Evolutionary conservation across 2,113 vertebrate species (phyloP), one percentile per base, ranked within the genome.

Genomic region (Eptesicus fuscus): DNA sequence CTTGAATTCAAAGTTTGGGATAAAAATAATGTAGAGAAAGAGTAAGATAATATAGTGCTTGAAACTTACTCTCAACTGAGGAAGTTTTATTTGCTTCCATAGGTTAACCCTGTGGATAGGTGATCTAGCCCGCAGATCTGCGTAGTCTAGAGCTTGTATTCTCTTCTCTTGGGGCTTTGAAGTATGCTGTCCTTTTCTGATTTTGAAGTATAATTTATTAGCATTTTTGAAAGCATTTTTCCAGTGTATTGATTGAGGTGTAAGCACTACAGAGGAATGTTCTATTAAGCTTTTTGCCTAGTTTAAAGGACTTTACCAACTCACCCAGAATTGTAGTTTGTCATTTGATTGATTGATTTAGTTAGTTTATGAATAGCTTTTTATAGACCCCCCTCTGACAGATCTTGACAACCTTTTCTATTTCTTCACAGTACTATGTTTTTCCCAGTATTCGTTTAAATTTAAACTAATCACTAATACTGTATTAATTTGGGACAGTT

Each of bases 291-390:
- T 37, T 92, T 90, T 95, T 87, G 44, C 16, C 79, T 94, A 18
- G 51, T 22, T 70, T 90, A 53, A 89, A 91, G 76, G 4, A 70
- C 23, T 90, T 61, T 12, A 93, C 7, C 23, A 70, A 9, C 32
- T 61, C 11, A 59, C 42, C 47, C 9, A 49, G 61, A 88, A 73
- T 85, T 95, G 17, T 92, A 85, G 32, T 69, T 94, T 83, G 42
- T 65, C 56, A 32, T 53, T 53, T 69, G 67, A 30, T 49, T 92
- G 9, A 40, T 47, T 88, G 35, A 73, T 73, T 73, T 90, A 37
- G 35, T 93, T 96, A 78, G 35, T 77, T 91, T 95, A 37, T 91
- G 37, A 91, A 56, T 83, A 83, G 9, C 7, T 56, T 93, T 59
- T 87, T 61, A 32, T 25, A 85, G 79, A 85, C 16, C 14, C 37